phyloP scores from a whole-genome alignment of 2,797 vertebrate genomes.

The Amniataba percoides region DNA sequence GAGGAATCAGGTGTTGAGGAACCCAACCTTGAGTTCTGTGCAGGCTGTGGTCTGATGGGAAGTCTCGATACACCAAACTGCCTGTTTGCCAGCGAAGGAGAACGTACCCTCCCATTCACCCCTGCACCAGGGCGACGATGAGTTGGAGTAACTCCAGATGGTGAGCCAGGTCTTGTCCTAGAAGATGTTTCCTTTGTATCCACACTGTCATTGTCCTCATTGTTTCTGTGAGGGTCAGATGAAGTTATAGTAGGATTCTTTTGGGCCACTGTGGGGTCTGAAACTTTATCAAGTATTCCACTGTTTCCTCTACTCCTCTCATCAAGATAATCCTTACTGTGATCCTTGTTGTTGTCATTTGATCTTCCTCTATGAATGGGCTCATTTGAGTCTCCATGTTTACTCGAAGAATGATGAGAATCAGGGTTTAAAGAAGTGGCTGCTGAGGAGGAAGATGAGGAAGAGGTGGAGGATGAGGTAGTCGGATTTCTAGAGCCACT shows the following conservation, averaged over 20 bases:
- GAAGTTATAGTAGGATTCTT: conserved; percentile 66
- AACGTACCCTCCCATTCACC: conserved; percentile 75
- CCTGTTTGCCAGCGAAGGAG: conserved; percentile 74
- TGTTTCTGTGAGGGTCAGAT: conserved; percentile 62
- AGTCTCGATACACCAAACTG: conserved; percentile 78
- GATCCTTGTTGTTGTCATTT: conserved; percentile 52
- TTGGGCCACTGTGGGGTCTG: conserved; percentile 58
- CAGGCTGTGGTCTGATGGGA: conserved; percentile 72
- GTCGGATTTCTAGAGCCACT: conserved; percentile 61
- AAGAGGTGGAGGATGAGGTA: conserved; percentile 55
- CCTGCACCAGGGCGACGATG: conserved; percentile 68
- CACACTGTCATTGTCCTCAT: conserved; percentile 69
- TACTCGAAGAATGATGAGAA: conserved; percentile 60
- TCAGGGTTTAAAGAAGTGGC: conserved; percentile 53
- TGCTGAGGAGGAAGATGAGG: conserved; percentile 40
- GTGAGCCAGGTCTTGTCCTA: conserved; percentile 62
- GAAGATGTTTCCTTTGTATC: conserved; percentile 56
- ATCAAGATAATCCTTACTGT: conserved; percentile 65
- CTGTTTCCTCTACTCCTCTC: conserved; percentile 60
- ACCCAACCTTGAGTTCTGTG: conserved; percentile 76
- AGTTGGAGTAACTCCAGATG: conserved; percentile 52
- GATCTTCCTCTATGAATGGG: conserved; percentile 57
- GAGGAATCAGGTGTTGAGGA: conserved; percentile 63
- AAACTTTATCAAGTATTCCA: conserved; percentile 63
- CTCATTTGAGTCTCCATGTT: conserved; percentile 60